Evolutionary conservation across 2,797 vertebrate genomes (phyloP).

Genomic region (Hippocampus kuda): DNA sequence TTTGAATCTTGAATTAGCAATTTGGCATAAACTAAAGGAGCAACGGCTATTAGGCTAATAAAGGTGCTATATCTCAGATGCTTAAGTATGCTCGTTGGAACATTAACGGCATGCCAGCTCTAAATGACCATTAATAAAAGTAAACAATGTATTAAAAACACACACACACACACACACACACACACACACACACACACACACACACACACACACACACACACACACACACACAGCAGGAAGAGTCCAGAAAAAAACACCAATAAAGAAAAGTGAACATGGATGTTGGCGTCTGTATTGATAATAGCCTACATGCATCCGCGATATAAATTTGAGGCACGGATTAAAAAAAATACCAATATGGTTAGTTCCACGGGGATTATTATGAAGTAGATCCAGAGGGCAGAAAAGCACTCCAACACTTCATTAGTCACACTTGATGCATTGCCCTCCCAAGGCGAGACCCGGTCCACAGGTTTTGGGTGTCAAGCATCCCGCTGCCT

Average conservation of each 20-base stretch:
- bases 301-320: too few relatives aligned
- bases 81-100: too few relatives aligned
- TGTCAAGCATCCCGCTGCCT: conserved; percentile 44
- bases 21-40: too few relatives aligned
- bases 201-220: too few relatives aligned
- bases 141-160: background rate
- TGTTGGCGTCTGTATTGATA: conserved; percentile 10
- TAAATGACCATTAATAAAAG: background rate
- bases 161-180: too few relatives aligned
- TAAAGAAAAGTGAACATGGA: background rate
- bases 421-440: conserved; percentile 50
- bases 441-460: conserved; percentile 38
- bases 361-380: conserved; percentile 30
- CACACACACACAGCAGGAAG: background rate
- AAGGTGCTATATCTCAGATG: too few relatives aligned
- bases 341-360: conserved; percentile 22
- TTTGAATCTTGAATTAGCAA: too few relatives aligned
- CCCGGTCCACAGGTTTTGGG: conserved; percentile 28
- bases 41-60: too few relatives aligned
- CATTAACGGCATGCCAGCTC: too few relatives aligned
- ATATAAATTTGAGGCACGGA: conserved; percentile 14
- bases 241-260: conserved; percentile 12
- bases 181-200: too few relatives aligned
- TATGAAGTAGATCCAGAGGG: conserved; percentile 29
- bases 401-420: conserved; percentile 39